Base-by-base conservation (phyloP, 2,888 invertebrate genomes). In the Papilio gigon region DNA sequence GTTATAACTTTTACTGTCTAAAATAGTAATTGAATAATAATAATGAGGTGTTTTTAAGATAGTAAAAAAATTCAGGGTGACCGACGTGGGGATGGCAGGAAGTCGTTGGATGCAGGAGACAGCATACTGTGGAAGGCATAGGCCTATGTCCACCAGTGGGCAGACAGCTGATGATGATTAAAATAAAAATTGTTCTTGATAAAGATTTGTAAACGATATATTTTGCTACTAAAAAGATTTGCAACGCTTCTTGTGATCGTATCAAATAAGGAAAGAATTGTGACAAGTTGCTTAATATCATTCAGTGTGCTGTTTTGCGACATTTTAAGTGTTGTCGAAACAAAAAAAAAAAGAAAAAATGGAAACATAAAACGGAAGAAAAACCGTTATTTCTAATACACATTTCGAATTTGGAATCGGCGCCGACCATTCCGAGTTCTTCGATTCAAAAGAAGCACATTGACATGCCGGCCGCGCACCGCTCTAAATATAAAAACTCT, bases 401-500 rank as follows among this genome's bases (percentile, higher is more conserved):
- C 83, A 85, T 82, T 84, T 84, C 78, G 76, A 79, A 78, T 75
- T 80, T 78, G 76, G 75, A 78, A 83, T 79, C 82, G 81, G 80
- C 75, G 75, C 80, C 84, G 86, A 86, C 86, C 84, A 87, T 86
- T 87, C 85, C 73, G 83, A 84, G 86, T 87, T 89, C 86, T 88
- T 82, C 84, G 87, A 86, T 88, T 90, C 85, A 88, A 90, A 89
- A 89, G 88, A 90, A 86, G 81, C 79, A 84, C 86, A 88, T 88
- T 88, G 86, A 85, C 84, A 89, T 90, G 87, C 89, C 81, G 82
- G 75, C 81, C 84, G 85, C 89, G 88, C 86, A 85, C 84, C 80
- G 87, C 87, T 90, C 90, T 88, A 90, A 90, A 90, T 91, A 87
- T 90, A 90, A 89, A 89, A 87, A 86, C 80, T 85, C 84, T 64